Evolutionary conservation across 2,888 invertebrate genomes (phyloP).

Genomic region (Plebejus anna): DNA sequence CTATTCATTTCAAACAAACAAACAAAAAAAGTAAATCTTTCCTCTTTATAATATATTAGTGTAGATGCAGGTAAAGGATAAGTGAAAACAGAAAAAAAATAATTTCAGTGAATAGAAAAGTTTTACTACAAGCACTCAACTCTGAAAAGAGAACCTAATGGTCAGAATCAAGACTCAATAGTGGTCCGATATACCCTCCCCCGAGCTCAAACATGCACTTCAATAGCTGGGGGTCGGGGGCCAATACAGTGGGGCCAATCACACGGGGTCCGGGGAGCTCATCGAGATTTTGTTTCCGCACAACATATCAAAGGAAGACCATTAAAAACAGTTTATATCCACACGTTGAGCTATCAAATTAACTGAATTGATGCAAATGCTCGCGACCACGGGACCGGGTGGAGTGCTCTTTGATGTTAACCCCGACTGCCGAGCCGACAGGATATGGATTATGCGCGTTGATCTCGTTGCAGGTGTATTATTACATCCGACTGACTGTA

Average conservation of each 20-base stretch:
- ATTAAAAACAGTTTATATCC: conserved; percentile 26
- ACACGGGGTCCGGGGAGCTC: background rate
- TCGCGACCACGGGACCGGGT: background rate
- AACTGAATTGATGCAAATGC: conserved; percentile 24
- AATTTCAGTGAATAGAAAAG: too few species aligned
- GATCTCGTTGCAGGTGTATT: background rate
- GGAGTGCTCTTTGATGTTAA: conserved; percentile 20
- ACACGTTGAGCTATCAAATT: conserved; percentile 22
- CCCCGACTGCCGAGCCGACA: background rate
- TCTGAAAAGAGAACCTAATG: background rate
- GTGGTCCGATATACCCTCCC: background rate
- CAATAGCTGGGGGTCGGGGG: background rate
- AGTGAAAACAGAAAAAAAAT: too few species aligned
- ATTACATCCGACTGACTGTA: background rate
- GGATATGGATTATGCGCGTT: background rate
- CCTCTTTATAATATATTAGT: too few species aligned
- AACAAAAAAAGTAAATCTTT: too few species aligned
- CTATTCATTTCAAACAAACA: too few species aligned
- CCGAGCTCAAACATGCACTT: background rate
- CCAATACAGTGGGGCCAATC: too few species aligned
- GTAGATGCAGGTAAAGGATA: too few species aligned
- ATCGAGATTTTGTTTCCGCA: conserved; percentile 20
- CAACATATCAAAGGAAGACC: conserved; percentile 25
- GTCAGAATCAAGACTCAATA: background rate
- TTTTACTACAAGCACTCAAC: too few species aligned